Evolutionary conservation across 2,888 invertebrate species (phyloP).

Genomic region (Brachypalpus laphriformis): DNA sequence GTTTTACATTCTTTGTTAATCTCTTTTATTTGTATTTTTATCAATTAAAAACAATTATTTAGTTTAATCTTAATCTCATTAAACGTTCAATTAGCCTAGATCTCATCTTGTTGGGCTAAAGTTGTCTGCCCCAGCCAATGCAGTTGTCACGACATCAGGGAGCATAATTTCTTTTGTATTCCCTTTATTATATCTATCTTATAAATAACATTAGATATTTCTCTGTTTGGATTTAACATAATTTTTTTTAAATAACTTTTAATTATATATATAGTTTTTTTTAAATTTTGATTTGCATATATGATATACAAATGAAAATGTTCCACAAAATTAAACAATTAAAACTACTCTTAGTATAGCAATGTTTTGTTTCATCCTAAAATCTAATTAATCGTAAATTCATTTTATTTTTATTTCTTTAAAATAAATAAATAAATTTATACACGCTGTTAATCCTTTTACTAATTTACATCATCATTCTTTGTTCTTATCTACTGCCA

Average conservation of each 20-base stretch:
- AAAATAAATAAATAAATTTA: constrained; percentile 46
- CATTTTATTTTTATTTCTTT: background rate
- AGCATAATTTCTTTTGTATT: constrained; percentile 38
- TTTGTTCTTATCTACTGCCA: background rate
- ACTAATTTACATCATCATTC: constrained; percentile 53
- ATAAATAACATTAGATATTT: constrained; percentile 65
- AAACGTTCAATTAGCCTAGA: constrained; percentile 66
- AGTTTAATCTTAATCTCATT: constrained; percentile 65
- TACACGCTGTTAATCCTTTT: constrained; percentile 30
- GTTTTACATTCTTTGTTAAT: constrained; percentile 57
- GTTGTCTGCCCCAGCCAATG: constrained; percentile 21
- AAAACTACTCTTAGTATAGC: constrained; percentile 37
- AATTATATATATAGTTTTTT: constrained; percentile 28
- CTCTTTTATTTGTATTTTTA: constrained; percentile 62
- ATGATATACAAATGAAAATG: constrained; percentile 72
- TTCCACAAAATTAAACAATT: constrained; percentile 49
- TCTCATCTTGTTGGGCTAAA: constrained; percentile 46
- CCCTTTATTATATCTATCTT: constrained; percentile 50
- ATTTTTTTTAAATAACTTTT: constrained; percentile 41
- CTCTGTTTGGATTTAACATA: constrained; percentile 27
- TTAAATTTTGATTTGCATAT: constrained; percentile 70
- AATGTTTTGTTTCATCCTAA: constrained; percentile 33
- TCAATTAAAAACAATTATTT: constrained; percentile 75
- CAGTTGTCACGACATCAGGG: constrained; percentile 18
- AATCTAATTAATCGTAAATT: constrained; percentile 31